These are phyloP conservation scores for Diglossa cyanea DNA, from an alignment of 2,797 vertebrate species.

Conservation along the genomic window DNA sequence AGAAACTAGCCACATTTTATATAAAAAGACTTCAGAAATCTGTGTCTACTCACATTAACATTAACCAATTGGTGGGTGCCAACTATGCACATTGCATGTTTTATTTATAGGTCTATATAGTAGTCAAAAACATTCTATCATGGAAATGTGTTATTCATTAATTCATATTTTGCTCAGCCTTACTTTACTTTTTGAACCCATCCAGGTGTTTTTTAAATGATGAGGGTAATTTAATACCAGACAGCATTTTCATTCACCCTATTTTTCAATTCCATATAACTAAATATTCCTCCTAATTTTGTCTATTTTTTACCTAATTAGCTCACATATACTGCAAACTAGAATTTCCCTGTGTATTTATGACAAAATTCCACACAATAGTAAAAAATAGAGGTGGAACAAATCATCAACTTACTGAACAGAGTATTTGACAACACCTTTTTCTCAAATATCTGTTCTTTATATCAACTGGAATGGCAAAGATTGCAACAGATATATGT, in stretches of 20 bases:
- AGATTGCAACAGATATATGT: not conserved
- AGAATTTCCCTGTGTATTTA: conserved; percentile 10
- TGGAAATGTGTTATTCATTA: conserved; percentile 75
- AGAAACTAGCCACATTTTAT: conserved; percentile 69
- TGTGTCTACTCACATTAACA: conserved; percentile 69
- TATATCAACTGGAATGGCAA: not conserved
- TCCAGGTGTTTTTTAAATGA: conserved; percentile 70
- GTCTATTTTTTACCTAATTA: conserved; percentile 66
- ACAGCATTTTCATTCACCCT: conserved; percentile 23
- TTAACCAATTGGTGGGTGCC: conserved; percentile 62
- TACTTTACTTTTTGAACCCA: conserved; percentile 67
- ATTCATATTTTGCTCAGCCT: conserved; percentile 72
- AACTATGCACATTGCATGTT: conserved; percentile 53
- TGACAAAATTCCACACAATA: conserved; percentile 23
- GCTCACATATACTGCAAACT: not conserved
- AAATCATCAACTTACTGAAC: not conserved
- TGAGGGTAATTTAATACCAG: conserved; percentile 61
- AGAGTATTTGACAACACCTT: conserved; percentile 10
- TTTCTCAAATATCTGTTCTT: conserved; percentile 32
- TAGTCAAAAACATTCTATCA: conserved; percentile 66
- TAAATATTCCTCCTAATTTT: conserved; percentile 51
- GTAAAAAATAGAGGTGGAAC: not conserved
- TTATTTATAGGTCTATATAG: conserved; percentile 72
- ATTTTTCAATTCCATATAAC: conserved; percentile 43
- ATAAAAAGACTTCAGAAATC: conserved; percentile 73